A percentile compares a stretch with the other conserved stretches of the same genome.
phyloP scores from a whole-genome alignment of 2,888 invertebrate species.

The Trachelus tabidus region DNA sequence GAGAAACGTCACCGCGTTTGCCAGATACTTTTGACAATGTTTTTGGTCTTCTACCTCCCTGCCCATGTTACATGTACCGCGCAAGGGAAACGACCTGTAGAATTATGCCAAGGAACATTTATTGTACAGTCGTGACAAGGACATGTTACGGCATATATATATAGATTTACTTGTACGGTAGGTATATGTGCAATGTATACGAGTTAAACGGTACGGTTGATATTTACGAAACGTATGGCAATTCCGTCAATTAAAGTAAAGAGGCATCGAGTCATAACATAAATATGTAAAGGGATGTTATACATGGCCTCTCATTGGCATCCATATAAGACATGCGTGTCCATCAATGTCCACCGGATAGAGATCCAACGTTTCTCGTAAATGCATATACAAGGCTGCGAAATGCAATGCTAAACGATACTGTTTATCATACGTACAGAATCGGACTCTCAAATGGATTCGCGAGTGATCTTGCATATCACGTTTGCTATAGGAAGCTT shows the following conservation, averaged over 20 bases:
- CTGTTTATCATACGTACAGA: conserved; percentile 55
- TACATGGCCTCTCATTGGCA: conserved; percentile 32
- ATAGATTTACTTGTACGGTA: no score
- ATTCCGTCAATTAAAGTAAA: conserved; percentile 64
- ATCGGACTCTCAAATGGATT: not conserved
- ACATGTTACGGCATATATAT: no score
- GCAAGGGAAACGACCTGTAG: not conserved
- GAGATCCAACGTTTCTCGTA: conserved; percentile 45
- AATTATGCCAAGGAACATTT: not conserved
- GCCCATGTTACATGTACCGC: not conserved
- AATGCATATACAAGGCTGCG: conserved; percentile 39
- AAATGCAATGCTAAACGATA: conserved; percentile 46
- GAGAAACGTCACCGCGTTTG: conserved; percentile 34
- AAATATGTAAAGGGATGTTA: conserved; percentile 61
- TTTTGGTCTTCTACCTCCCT: not conserved
- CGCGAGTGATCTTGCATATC: not conserved
- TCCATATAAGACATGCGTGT: conserved; percentile 64
- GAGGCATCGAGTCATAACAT: conserved; percentile 61
- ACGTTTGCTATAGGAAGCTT: not conserved
- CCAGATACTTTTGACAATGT: not conserved
- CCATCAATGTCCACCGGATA: conserved; percentile 62
- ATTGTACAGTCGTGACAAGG: no score
- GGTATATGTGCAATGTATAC: conserved; percentile 8
- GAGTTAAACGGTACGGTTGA: not conserved
- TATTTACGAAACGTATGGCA: conserved; percentile 55